Percentiles rank a stretch among this genome's conserved stretches.
phyloP scores from a whole-genome alignment of 2,797 vertebrate genomes.

The Botia almorhae region DNA sequence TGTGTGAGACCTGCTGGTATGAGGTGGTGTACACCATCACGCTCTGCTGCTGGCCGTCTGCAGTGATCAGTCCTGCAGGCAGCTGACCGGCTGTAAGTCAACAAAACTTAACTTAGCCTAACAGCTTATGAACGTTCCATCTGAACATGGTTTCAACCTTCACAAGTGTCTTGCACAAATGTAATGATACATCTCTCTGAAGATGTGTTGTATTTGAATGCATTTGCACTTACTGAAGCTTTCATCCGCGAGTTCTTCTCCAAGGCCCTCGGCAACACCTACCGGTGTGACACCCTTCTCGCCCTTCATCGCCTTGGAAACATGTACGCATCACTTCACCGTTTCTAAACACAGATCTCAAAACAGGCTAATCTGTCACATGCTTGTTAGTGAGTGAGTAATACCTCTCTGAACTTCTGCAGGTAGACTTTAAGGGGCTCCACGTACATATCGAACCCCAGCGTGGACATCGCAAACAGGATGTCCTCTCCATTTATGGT shows the following conservation, averaged over 20 bases:
- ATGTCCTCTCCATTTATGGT: conserved; percentile 99
- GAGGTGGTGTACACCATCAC: conserved; percentile 99
- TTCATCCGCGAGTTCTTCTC: conserved; percentile 94
- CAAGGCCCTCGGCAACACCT: conserved; percentile 83
- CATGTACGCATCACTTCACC: background rate
- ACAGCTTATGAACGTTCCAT: too few species aligned
- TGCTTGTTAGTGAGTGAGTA: background rate
- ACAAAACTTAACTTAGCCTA: background rate
- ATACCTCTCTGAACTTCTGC: conserved; percentile 97
- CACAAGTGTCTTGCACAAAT: background rate
- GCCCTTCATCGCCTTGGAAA: conserved; percentile 93
- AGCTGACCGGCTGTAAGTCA: conserved; percentile 87
- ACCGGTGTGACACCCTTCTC: conserved; percentile 93
- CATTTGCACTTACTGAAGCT: conserved; percentile 87
- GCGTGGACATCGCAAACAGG: conserved; percentile 97
- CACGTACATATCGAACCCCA: conserved; percentile 98
- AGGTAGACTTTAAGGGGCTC: conserved; percentile 96
- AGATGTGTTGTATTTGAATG: background rate
- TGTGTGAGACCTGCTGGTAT: conserved; percentile 90
- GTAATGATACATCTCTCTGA: too few species aligned
- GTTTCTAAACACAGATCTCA: background rate
- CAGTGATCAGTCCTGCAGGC: conserved; percentile 94
- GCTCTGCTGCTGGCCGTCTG: conserved; percentile 97
- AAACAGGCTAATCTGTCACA: background rate
- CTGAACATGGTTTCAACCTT: too few species aligned